Percentiles rank a stretch among this genome's conserved stretches.
phyloP scores from a whole-genome alignment of 2,113 vertebrate genomes.

The Hoplias malabaricus region DNA sequence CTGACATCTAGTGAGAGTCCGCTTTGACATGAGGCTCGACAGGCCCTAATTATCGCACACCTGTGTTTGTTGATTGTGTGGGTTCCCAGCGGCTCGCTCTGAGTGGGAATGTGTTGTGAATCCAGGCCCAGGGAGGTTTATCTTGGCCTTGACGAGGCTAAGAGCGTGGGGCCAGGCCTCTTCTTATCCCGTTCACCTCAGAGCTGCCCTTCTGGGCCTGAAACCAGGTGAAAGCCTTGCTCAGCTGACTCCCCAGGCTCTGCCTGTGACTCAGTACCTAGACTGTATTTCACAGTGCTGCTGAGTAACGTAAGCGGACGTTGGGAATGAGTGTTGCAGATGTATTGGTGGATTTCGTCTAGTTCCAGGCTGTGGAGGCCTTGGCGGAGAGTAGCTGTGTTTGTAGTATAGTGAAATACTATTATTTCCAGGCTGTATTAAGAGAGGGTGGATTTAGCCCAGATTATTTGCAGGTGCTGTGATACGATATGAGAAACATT shows the following conservation, averaged over 20 bases:
- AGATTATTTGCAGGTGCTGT: no score
- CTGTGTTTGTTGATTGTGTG: slow-evolving; percentile 75
- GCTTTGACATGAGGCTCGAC: slow-evolving; percentile 68
- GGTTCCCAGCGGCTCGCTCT: slow-evolving; percentile 68
- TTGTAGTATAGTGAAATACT: no score
- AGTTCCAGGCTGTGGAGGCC: no score
- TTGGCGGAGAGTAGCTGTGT: no score
- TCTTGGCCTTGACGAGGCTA: slow-evolving; percentile 75
- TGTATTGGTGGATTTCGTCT: no score
- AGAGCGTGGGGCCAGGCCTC: slow-evolving; percentile 56
- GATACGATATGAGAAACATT: no score
- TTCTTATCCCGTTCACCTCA: slow-evolving; percentile 50
- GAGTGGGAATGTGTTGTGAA: slow-evolving; percentile 68
- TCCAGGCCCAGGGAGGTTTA: slow-evolving; percentile 68
- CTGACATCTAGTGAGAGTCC: slow-evolving; percentile 57
- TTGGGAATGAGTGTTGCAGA: no score
- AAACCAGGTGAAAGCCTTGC: slow-evolving; percentile 54
- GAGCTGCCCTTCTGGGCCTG: slow-evolving; percentile 61
- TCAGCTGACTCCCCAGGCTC: slow-evolving; percentile 7
- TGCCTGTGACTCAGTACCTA: no score
- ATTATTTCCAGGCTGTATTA: no score
- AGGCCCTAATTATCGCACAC: slow-evolving; percentile 74
- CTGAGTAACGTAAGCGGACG: no score
- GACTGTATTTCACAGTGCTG: no score
- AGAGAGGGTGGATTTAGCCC: no score